Percentiles rank a stretch among this genome's conserved stretches.
Evolutionary conservation across 2,888 invertebrate species (phyloP).

Genomic region (Cantharis rufa): DNA sequence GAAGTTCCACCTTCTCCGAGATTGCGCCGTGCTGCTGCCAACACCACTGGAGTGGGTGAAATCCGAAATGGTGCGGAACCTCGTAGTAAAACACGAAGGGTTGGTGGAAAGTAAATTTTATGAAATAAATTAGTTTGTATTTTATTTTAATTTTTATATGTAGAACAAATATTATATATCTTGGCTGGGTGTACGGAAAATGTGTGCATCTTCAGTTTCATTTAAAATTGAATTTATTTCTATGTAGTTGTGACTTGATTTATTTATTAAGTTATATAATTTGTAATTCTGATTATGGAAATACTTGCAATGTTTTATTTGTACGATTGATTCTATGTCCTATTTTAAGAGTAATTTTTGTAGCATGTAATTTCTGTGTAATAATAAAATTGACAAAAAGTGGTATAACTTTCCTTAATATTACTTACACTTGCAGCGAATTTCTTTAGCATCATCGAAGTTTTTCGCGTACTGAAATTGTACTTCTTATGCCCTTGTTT

Average conservation of each 20-base stretch:
- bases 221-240: neutral
- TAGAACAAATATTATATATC: neutral
- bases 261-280: neutral
- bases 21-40: neutral
- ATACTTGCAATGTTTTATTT: neutral
- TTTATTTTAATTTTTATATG: neutral
- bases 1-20: neutral
- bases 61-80: slow-evolving; percentile 49
- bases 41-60: slow-evolving; percentile 32
- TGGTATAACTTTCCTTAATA: neutral
- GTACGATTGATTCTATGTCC: neutral
- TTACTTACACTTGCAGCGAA: too few relatives aligned
- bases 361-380: neutral
- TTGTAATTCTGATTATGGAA: neutral
- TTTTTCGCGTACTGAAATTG: too few relatives aligned
- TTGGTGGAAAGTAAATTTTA: slow-evolving; percentile 3
- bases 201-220: neutral
- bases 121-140: neutral
- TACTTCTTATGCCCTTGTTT: too few relatives aligned
- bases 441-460: too few relatives aligned
- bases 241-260: neutral
- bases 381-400: neutral
- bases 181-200: neutral
- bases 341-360: neutral
- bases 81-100: slow-evolving; percentile 42